Evolutionary conservation across 2,113 vertebrate genomes (phyloP), one percentile per base, ranked within the genome.

Genomic region (Cynoglossus semilaevis): DNA sequence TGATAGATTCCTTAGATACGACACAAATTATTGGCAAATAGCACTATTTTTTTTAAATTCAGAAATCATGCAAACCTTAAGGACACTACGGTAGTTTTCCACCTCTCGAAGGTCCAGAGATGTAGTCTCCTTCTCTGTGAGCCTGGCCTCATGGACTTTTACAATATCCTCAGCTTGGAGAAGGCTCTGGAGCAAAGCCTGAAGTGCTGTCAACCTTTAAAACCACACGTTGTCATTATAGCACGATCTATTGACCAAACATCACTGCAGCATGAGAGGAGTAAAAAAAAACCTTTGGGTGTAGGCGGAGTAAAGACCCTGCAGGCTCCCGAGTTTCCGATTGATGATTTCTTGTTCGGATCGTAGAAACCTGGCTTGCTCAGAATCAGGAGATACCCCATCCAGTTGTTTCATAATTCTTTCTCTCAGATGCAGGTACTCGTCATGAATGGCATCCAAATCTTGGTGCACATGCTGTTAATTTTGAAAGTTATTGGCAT

Each of bases 111-210:
- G 82, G 64, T 97, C 94, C 76, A 97, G 86, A 57, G 91, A 94
- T 63, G 94, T 85, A 0, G 96, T 99, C 61, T 98, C 96, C 58
- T 96, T 96, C 83, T 99, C 97, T 0, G 94, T 97, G 8, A 99
- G 90, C n/a, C 94, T 90, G 38, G 94, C 92, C 86, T 99, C 97
- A 0, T 95, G 89, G 56, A 96, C 94, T 87, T 96, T 96, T 15
- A 99, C 75, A 61, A 94, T 86, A 62, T 99, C 97, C 74, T 99
- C 95, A 0, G 90, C 88, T 62, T 94, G 92, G 1, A 93, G 80
- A 51, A 96, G 85, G 42, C 79, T 86, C 82, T 95, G 94, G 14
- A 95, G 91, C 12, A 99, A 81, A 11, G 83, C 80, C 52, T 90
- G 88, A 38, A 96, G 77, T 1, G 93, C 78, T 4, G 86, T 90